phyloP scores from a whole-genome alignment of 2,888 invertebrate species.

The Portevinia maculata region DNA sequence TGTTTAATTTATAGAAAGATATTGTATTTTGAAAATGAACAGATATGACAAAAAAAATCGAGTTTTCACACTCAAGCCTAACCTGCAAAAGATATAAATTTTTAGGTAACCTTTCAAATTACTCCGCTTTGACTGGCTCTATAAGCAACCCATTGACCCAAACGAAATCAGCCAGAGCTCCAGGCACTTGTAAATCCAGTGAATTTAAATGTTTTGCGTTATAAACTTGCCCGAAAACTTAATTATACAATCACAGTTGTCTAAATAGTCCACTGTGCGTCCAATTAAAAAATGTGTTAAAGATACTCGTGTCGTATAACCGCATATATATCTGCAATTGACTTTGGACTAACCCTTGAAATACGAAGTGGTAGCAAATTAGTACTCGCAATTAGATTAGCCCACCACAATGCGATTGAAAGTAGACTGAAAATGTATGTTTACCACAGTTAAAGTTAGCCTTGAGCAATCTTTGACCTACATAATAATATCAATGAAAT shows the following conservation, averaged over 20 bases:
- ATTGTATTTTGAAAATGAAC: no score
- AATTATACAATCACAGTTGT: background rate
- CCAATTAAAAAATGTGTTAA: conserved; percentile 29
- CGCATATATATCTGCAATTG: conserved; percentile 17
- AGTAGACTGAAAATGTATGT: background rate
- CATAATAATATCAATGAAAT: background rate
- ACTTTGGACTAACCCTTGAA: conserved; percentile 5
- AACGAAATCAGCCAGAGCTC: no score
- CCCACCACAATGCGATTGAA: background rate
- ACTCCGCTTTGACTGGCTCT: no score
- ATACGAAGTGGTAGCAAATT: background rate
- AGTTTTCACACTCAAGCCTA: no score
- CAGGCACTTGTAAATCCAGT: no score
- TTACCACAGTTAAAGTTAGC: background rate
- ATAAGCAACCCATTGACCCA: no score
- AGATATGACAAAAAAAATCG: no score
- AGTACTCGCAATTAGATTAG: background rate
- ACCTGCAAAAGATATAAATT: no score
- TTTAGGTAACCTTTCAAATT: no score
- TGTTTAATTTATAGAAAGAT: no score
- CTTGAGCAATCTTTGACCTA: background rate
- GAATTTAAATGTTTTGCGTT: no score
- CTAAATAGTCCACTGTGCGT: conserved; percentile 11
- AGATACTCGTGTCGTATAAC: conserved; percentile 4
- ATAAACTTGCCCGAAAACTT: no score